Evolutionary conservation across 2,113 vertebrate species (phyloP), one percentile per base, ranked within the genome.

Genomic region (Pseudolaguvia tuberculata): DNA sequence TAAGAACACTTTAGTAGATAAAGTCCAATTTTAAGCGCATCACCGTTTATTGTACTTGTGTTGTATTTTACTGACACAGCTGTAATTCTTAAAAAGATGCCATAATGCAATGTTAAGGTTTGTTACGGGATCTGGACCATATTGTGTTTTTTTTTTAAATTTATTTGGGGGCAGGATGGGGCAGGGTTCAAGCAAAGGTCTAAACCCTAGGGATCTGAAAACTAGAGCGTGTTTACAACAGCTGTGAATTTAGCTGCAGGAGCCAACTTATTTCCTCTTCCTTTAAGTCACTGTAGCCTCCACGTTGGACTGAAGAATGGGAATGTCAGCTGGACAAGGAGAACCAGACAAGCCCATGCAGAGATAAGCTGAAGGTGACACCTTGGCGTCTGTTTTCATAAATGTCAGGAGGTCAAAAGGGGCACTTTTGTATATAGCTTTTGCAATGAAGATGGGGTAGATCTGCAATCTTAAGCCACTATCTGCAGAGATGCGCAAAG

Each of bases 291-390:
- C 25, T 65, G 50, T 53, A 55, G 69, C 18, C 65, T 42, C 35
- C 65, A 74, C 25, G 10, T 58, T 31, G 66, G 62, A 68, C 53
- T 47, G 6, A 35, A 35, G 6, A 35, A 35, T n/a, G 50, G 55
- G 58, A 45, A 35, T 53, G 65, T 61, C 59, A 72, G 55, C 51
- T 25, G 50, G 47, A 69, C 12, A 14, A 58, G 13, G 2, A 27
- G 45, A 66, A 69, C n/a, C 20, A 10, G 57, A 58, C 62, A 35
- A 31, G 57, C 71, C 51, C 45, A 11, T 20, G 50, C 2, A 2
- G 21, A 73, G 18, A 55, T 52, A 72, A 57, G 27, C n/a, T 35
- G 59, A 79, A 75, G 67, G 31, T 39, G 73, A 48, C 61, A 39
- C 70, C 65, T 45, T 51, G 29, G 47, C 11, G 53, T 72, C 61